Percentiles rank a stretch among this genome's conserved stretches.
Evolutionary conservation across 2,797 vertebrate species (phyloP).

Genomic region (Synaphobranchus kaupii): DNA sequence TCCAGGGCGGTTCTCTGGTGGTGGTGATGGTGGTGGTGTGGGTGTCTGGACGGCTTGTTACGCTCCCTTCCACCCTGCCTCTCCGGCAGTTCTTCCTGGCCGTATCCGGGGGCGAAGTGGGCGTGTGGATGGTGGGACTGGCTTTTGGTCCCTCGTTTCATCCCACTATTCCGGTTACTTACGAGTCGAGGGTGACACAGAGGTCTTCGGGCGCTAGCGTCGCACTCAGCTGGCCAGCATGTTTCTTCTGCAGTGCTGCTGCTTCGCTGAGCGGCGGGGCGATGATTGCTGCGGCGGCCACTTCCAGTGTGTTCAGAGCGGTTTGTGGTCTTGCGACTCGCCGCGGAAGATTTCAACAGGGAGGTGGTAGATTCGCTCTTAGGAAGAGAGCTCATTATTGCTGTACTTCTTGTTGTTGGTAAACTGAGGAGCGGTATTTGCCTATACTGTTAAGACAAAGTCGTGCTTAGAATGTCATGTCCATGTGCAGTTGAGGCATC

Average conservation of each 20-base stretch:
- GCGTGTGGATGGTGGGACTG: slow-evolving; percentile 61
- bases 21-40: slow-evolving; percentile 67
- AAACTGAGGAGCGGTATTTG: not conserved
- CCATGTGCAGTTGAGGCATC: slow-evolving; percentile 25
- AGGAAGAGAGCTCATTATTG: slow-evolving; percentile 72
- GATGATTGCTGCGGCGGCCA: slow-evolving; percentile 47
- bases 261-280: slow-evolving; percentile 52
- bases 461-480: slow-evolving; percentile 13
- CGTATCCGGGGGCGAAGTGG: slow-evolving; percentile 60
- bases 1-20: slow-evolving; percentile 55
- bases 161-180: slow-evolving; percentile 58
- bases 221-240: slow-evolving; percentile 75
- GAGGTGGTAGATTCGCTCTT: slow-evolving; percentile 84
- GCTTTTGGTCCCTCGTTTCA: slow-evolving; percentile 65
- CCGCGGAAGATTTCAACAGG: slow-evolving; percentile 77
- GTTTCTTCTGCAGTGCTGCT: slow-evolving; percentile 57
- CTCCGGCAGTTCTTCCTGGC: slow-evolving; percentile 64
- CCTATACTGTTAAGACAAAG: not conserved
- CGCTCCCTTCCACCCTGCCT: slow-evolving; percentile 63
- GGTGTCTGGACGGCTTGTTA: slow-evolving; percentile 64
- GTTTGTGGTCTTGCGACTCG: slow-evolving; percentile 66
- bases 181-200: slow-evolving; percentile 82
- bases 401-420: slow-evolving; percentile 35
- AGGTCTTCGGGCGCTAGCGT: slow-evolving; percentile 89
- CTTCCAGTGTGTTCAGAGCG: slow-evolving; percentile 51